phyloP scores from a whole-genome alignment of 2,888 invertebrate genomes.

The Archips xylosteana region DNA sequence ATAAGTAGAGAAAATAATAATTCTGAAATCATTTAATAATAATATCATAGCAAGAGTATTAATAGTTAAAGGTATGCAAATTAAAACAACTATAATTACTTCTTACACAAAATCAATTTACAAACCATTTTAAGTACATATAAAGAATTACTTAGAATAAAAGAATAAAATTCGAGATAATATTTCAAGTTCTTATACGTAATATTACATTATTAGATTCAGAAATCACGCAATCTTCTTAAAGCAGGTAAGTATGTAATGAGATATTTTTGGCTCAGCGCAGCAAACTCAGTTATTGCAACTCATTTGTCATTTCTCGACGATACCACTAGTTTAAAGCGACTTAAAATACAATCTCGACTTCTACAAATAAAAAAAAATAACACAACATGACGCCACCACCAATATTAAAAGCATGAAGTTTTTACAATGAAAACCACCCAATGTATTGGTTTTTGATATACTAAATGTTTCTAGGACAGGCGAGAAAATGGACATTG shows the following conservation, averaged over 20 bases:
- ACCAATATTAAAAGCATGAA: background rate
- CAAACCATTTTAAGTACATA: background rate
- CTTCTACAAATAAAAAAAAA: background rate
- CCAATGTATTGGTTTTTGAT: background rate
- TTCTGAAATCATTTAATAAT: slow-evolving; percentile 7
- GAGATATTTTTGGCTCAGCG: background rate
- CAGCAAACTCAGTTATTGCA: background rate
- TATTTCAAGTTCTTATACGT: background rate
- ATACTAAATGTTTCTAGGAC: background rate
- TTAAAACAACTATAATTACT: background rate
- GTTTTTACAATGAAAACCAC: background rate
- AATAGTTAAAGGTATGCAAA: background rate
- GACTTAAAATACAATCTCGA: background rate
- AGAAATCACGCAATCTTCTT: no score
- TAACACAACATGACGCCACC: background rate
- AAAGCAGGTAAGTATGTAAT: no score
- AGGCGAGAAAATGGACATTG: no score
- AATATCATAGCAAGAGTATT: background rate
- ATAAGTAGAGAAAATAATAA: slow-evolving; percentile 1
- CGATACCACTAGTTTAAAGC: background rate
- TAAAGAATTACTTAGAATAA: background rate
- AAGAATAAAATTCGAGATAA: background rate
- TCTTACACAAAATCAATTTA: background rate
- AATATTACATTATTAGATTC: no score
- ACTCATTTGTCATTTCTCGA: background rate